phyloP scores from a whole-genome alignment of 2,797 vertebrate species.

The Corythornis leucogaster region DNA sequence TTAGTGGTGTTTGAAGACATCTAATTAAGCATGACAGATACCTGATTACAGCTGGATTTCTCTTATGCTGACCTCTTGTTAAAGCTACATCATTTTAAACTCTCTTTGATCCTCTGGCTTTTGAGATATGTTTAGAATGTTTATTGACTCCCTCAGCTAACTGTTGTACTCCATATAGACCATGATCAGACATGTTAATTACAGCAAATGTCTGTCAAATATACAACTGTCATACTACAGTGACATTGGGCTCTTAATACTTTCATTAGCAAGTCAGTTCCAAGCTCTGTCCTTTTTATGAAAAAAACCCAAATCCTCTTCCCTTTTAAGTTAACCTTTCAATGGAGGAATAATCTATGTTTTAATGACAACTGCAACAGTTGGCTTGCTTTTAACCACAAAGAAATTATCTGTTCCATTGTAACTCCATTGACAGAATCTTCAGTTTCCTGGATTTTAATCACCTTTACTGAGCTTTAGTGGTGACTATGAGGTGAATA shows the following conservation, averaged over 20 bases:
- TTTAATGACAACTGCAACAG: neutral
- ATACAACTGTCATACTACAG: neutral
- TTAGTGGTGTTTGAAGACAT: neutral
- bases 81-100: neutral
- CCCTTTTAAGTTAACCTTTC: neutral
- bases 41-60: neutral
- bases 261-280: neutral
- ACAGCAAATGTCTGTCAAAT: neutral
- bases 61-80: neutral
- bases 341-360: neutral
- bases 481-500: slow-evolving; percentile 28
- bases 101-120: neutral
- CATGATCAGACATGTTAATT: neutral
- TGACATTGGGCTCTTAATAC: neutral
- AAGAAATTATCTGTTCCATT: neutral
- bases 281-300: neutral
- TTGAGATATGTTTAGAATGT: neutral
- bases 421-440: neutral
- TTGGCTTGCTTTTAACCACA: neutral
- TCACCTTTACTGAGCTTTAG: slow-evolving; percentile 19
- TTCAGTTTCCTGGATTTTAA: slow-evolving; percentile 18
- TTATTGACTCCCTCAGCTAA: neutral
- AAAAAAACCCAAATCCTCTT: neutral
- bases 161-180: neutral
- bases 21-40: neutral